phyloP scores from a whole-genome alignment of 2,888 invertebrate genomes.

The Apodemia hepburni region DNA sequence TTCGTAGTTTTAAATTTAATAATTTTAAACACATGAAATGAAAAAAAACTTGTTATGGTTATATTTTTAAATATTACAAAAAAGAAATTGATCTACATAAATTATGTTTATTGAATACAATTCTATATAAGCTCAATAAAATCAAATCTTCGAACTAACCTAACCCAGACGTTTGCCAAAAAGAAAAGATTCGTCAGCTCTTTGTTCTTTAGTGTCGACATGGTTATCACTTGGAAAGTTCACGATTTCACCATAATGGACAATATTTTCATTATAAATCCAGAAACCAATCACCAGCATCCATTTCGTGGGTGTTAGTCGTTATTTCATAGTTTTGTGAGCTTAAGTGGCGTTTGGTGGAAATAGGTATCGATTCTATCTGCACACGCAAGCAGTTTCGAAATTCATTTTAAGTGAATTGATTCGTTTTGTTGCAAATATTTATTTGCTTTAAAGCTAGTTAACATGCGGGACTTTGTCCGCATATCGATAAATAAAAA shows the following conservation, averaged over 20 bases:
- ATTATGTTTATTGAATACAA: too few species aligned
- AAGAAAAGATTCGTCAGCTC: neutral
- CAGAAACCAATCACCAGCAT: slow-evolving; percentile 21
- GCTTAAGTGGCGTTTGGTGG: slow-evolving; percentile 7
- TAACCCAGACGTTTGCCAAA: too few species aligned
- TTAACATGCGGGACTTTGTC: neutral
- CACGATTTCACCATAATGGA: slow-evolving; percentile 38
- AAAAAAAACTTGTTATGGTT: too few species aligned
- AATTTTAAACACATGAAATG: too few species aligned
- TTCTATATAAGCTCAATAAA: too few species aligned
- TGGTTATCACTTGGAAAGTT: slow-evolving; percentile 34
- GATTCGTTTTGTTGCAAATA: neutral
- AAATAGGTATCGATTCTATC: slow-evolving; percentile 1
- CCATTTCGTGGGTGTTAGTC: slow-evolving; percentile 10
- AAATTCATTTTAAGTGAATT: slow-evolving; percentile 6
- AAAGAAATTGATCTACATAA: too few species aligned
- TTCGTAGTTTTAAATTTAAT: too few species aligned
- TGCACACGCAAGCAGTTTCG: slow-evolving; percentile 1
- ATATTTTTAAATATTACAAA: too few species aligned
- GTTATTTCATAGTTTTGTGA: slow-evolving; percentile 13
- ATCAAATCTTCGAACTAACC: too few species aligned
- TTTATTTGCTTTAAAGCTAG: neutral
- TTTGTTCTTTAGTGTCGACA: slow-evolving; percentile 28
- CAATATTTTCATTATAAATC: slow-evolving; percentile 29
- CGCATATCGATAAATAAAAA: neutral